These are phyloP conservation scores for Anadara kagoshimensis DNA, from an alignment of 1,140 invertebrate species.

Conservation along the genomic window DNA sequence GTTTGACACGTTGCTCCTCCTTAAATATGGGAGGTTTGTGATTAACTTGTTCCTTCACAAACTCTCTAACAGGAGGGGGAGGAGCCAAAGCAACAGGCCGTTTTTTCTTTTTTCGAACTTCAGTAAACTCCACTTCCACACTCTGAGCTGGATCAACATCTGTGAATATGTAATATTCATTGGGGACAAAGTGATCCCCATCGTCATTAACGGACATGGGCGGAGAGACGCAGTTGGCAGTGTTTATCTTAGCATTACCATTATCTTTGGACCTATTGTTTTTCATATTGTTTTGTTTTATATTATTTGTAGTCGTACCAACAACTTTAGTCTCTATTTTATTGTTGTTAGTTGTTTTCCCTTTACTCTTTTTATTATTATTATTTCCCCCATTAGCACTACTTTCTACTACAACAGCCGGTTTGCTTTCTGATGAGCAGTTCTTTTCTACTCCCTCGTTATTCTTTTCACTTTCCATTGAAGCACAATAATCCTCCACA, in stretches of 20 bases:
- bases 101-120: slow-evolving; percentile 60
- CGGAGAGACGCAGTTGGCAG: not conserved
- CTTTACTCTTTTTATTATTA: too few relatives aligned
- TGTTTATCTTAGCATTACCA: slow-evolving; percentile 16
- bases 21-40: slow-evolving; percentile 4
- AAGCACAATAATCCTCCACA: too few relatives aligned
- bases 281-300: slow-evolving; percentile 49
- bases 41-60: slow-evolving; percentile 14
- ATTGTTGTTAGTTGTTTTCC: too few relatives aligned
- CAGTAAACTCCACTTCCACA: slow-evolving; percentile 54
- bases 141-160: slow-evolving; percentile 48
- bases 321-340: too few relatives aligned
- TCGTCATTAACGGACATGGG: slow-evolving; percentile 1
- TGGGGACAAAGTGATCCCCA: slow-evolving; percentile 19
- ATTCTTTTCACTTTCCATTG: too few relatives aligned
- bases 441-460: too few relatives aligned
- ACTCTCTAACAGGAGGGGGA: slow-evolving; percentile 1
- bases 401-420: too few relatives aligned
- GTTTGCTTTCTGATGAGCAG: too few relatives aligned
- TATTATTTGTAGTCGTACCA: slow-evolving; percentile 26
- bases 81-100: slow-evolving; percentile 22
- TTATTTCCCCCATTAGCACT: too few relatives aligned
- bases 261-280: slow-evolving; percentile 22
- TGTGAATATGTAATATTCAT: slow-evolving; percentile 55
- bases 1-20: slow-evolving; percentile 16